Base-by-base conservation (phyloP, 2,888 invertebrate genomes). In the Rhodophaea formosa region DNA sequence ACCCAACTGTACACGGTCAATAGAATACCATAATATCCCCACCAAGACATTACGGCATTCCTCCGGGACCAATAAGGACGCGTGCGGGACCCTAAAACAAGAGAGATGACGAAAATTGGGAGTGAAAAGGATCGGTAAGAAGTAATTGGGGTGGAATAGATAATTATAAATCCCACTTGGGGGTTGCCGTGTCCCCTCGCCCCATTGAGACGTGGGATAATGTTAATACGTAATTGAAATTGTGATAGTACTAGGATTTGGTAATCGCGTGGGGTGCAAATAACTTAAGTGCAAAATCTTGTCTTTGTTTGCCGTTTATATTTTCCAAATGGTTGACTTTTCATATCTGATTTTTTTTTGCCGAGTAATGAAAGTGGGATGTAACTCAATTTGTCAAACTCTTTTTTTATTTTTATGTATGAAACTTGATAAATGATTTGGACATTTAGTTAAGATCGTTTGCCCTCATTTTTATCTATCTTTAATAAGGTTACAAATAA, bases 181-280 rank as follows among this genome's bases (percentile, higher is more conserved):
- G 76, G 74, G 67, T 57, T 60, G 23, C 5, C 23, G 3, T 62
- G 62, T 69, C 76, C 74, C 72, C 76, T 72, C 61, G 58, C 59
- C 62, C 62, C 61, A n/a, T n/a, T 62, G 62, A 68, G 69, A 66
- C 64, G 59, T 63, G 67, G 35, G 51, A 70, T 72, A 77, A 79
- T 78, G 74, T 74, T 77, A 73, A 78, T 74, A 71, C 69, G 65
- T 76, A 76, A 75, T 77, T 75, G 75, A 77, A 78, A 77, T 73
- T 67, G 72, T 67, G 71, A 74, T 71, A 75, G 69, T 68, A 64
- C 63, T 61, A 66, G 75, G 70, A 76, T 77, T 79, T 70, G 72
- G 70, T 68, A 71, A 67, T 75, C 71, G 71, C 53, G 35, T 59
- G 60, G 66, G 67, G 64, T 64, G 60, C 56, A 56, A 56, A 60